Evolutionary conservation across 2,113 vertebrate genomes (phyloP).

Genomic region (Lepisosteus osseus): DNA sequence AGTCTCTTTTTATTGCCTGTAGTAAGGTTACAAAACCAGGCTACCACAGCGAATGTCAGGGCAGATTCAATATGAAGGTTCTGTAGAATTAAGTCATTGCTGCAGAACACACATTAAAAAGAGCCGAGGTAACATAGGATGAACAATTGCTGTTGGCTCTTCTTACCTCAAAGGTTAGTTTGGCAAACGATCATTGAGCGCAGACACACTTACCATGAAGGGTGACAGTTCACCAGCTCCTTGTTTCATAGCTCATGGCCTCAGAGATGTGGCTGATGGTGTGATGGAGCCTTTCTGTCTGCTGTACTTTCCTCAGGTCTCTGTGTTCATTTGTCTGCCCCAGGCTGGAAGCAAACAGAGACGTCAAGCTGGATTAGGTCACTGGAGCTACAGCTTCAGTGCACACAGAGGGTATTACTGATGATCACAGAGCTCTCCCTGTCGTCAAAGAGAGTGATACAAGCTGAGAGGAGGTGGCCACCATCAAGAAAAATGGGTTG

Average conservation of each 20-base stretch:
- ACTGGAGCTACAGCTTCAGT: conserved; percentile 44
- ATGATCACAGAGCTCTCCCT: conserved; percentile 21
- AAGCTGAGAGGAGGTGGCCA: background rate
- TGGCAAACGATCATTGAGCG: too few relatives aligned
- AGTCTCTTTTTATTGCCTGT: too few relatives aligned
- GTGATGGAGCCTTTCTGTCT: background rate
- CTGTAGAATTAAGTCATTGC: too few relatives aligned
- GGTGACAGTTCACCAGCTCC: background rate
- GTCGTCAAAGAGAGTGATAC: background rate
- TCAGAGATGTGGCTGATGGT: background rate
- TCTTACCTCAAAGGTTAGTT: too few relatives aligned
- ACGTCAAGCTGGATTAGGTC: conserved; percentile 57
- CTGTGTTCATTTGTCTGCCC: conserved; percentile 48
- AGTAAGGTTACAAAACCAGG: too few relatives aligned
- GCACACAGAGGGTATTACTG: conserved; percentile 44
- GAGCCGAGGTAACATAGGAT: too few relatives aligned
- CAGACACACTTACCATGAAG: background rate
- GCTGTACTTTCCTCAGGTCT: conserved; percentile 51
- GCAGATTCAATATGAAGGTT: too few relatives aligned
- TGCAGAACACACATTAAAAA: too few relatives aligned
- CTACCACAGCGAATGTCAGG: too few relatives aligned
- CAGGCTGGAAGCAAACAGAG: conserved; percentile 55
- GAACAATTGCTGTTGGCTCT: too few relatives aligned
- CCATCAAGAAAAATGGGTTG: background rate
- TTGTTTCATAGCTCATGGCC: background rate